Base-by-base conservation (phyloP, 1,140 invertebrate species). In the Hycleus cichorii region DNA sequence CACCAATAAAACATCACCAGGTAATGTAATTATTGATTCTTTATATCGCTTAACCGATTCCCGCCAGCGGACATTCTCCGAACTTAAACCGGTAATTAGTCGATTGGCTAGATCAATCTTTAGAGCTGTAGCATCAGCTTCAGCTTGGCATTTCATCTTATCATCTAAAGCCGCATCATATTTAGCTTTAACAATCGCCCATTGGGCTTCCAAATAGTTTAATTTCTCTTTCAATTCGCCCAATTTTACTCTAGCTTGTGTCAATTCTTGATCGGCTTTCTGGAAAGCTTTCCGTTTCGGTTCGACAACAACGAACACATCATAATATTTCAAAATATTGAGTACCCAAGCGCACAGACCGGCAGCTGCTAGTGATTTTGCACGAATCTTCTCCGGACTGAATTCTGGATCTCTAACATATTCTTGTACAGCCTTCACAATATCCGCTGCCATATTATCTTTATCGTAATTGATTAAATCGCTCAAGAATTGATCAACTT, bases 271-370 rank as follows among this genome's bases (percentile, higher is more conserved):
- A 70, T 95, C 95, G 3, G 94, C 92, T 62, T 87, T 85, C 11
- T 85, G 81, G 3, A 97, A 78, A 9, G 78, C 79, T 46, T 82
- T 76, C 72, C 93, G 79, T 68, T 97, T 93, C 8, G 95, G 95
- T 72, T 94, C 92, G 0, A 98, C 94, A 32, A 91, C 86, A 57
- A 92, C 89, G 71, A 88, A 97, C 11, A 97, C 91, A 43, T 91
- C 87, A 75, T 94, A 92, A 76, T 93, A 98, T 45, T 83, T 86
- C 66, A 91, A 81, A 61, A 97, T 95, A 73, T 97, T 97, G 52
- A 94, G 89, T 0, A 93, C 93, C 93, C 94, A 97, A 8, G 91
- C 87, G 69, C 93, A 97, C 0, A 97, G 75, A 51, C 89, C 93
- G 50, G 90, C 89, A 18, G 94, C 95, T 39, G 95, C 94, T 47